Conservation (phyloP, 2,888 invertebrate species). For the Dusona sp. region DNA sequence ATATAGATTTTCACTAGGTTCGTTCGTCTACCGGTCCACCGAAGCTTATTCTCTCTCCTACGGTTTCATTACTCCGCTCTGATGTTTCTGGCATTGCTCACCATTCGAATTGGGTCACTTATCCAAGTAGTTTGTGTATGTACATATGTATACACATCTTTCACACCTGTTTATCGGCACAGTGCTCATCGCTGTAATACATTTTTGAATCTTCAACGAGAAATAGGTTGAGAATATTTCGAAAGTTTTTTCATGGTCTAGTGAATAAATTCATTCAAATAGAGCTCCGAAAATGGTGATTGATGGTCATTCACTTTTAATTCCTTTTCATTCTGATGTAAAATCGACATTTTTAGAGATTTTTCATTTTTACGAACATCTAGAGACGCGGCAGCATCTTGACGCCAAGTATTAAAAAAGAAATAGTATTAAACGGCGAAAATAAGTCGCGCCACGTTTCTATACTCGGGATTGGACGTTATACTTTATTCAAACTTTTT, state of each 20-base stretch:
- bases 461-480: too few relatives aligned
- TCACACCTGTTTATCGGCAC: slow-evolving; percentile 45
- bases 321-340: neutral
- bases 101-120: slow-evolving; percentile 72
- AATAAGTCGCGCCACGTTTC: too few relatives aligned
- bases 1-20: neutral
- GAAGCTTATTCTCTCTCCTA: slow-evolving; percentile 44
- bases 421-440: too few relatives aligned
- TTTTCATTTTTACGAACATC: neutral
- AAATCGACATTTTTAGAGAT: neutral
- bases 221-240: neutral
- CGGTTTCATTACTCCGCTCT: slow-evolving; percentile 50
- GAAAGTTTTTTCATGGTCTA: neutral
- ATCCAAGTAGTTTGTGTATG: slow-evolving; percentile 69
- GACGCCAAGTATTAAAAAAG: too few relatives aligned
- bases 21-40: slow-evolving; percentile 7
- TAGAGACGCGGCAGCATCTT: too few relatives aligned
- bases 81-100: slow-evolving; percentile 63
- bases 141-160: neutral
- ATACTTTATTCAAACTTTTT: too few relatives aligned
- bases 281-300: neutral
- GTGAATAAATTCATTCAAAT: neutral
- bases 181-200: neutral
- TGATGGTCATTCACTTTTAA: neutral
- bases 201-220: slow-evolving; percentile 1